Percentiles rank a stretch among this genome's conserved stretches.
phyloP scores from a whole-genome alignment of 2,797 vertebrate genomes.

The Rhadinocentrus ornatus region DNA sequence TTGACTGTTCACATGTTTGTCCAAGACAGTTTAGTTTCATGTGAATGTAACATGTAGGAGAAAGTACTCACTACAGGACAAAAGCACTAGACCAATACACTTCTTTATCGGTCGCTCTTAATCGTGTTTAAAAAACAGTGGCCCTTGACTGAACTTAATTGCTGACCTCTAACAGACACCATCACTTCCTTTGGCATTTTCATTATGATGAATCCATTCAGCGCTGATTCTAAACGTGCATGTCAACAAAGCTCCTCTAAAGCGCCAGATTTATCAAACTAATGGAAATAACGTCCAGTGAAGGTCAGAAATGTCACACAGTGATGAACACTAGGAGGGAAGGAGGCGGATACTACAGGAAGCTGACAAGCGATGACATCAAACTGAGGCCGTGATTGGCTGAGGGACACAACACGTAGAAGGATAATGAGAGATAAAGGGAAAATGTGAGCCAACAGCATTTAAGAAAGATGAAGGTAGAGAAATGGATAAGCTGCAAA shows the following conservation, averaged over 20 bases:
- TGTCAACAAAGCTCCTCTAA: conserved; percentile 69
- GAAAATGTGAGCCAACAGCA: conserved; percentile 32
- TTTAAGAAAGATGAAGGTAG: conserved; percentile 60
- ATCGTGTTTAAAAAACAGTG: conserved; percentile 34
- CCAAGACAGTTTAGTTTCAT: conserved; percentile 1
- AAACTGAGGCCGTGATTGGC: conserved; percentile 27
- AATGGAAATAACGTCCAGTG: conserved; percentile 73
- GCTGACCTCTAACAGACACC: conserved; percentile 41
- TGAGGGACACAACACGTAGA: conserved; percentile 31
- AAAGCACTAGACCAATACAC: conserved; percentile 16
- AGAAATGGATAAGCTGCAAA: conserved; percentile 21
- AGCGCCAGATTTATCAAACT: conserved; percentile 76
- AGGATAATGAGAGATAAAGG: conserved; percentile 46
- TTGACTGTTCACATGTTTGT: conserved; percentile 7
- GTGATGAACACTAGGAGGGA: conserved; percentile 70
- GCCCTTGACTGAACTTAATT: conserved; percentile 41
- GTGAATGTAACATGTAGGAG: background rate
- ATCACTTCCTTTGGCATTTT: conserved; percentile 64
- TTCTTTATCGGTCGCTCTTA: conserved; percentile 9
- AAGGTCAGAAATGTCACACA: conserved; percentile 76
- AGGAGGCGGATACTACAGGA: conserved; percentile 31
- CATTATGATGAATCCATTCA: conserved; percentile 64
- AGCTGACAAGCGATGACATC: conserved; percentile 63
- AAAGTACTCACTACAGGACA: background rate
- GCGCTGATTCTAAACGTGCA: conserved; percentile 59